A percentile compares a stretch with the other conserved stretches of the same genome.
phyloP scores from a whole-genome alignment of 2,888 invertebrate species.

The Cerceris rybyensis region DNA sequence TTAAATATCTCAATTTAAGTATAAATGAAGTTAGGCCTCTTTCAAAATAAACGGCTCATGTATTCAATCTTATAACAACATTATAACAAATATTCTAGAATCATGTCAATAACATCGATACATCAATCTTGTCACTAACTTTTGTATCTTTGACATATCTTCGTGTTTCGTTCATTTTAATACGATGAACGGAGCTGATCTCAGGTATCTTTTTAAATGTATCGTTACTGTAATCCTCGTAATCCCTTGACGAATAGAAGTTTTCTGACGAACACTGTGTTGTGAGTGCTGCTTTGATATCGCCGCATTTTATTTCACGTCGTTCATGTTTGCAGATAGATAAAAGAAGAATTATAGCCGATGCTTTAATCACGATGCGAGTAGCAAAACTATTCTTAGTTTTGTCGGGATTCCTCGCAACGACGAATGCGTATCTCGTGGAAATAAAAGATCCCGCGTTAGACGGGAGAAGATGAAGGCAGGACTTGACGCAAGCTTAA shows the following conservation, averaged over 20 bases:
- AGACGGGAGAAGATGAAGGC: background rate
- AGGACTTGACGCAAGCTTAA: background rate
- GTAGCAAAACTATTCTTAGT: conserved; percentile 40
- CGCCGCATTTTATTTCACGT: conserved; percentile 34
- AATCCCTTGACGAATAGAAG: conserved; percentile 44
- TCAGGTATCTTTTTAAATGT: conserved; percentile 16
- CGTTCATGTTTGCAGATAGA: conserved; percentile 33
- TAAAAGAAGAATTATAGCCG: conserved; percentile 35
- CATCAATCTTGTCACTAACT: too few relatives aligned
- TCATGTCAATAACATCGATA: too few relatives aligned
- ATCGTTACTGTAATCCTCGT: conserved; percentile 40
- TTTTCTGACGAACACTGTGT: conserved; percentile 25
- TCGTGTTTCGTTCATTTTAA: background rate
- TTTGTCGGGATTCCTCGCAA: background rate
- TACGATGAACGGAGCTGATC: conserved; percentile 12
- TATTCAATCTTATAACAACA: too few relatives aligned
- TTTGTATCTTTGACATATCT: too few relatives aligned
- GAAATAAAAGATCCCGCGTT: background rate
- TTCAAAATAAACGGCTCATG: too few relatives aligned
- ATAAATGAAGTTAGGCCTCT: too few relatives aligned
- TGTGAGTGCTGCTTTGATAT: conserved; percentile 43
- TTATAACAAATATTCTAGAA: too few relatives aligned
- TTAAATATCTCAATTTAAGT: too few relatives aligned
- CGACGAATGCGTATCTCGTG: conserved; percentile 1
- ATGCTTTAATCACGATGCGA: conserved; percentile 30